Evolutionary conservation across 2,113 vertebrate species (phyloP).

Genomic region (Ciconia boyciana): DNA sequence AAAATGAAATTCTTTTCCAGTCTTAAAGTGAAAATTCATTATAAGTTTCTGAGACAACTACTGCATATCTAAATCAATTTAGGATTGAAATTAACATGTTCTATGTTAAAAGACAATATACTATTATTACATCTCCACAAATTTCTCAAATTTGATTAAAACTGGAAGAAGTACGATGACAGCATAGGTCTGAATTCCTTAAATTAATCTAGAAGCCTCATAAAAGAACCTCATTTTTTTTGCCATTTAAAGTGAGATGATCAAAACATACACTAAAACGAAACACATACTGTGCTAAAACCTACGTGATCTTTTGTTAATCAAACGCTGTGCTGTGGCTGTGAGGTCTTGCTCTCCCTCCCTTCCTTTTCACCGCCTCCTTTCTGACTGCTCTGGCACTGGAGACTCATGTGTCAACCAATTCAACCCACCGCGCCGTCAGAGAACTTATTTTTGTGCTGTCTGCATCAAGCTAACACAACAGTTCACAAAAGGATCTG

Average conservation of each 20-base stretch:
- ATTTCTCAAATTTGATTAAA: background rate
- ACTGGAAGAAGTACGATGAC: background rate
- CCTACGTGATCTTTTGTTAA: accelerated
- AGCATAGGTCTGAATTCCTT: background rate
- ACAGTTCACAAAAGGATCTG: background rate
- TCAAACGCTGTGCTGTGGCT: accelerated
- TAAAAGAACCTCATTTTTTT: background rate
- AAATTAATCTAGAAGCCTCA: background rate
- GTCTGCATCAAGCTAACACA: background rate
- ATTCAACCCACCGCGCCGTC: background rate
- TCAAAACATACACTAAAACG: background rate
- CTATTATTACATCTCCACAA: background rate
- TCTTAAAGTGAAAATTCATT: background rate
- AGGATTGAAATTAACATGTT: background rate
- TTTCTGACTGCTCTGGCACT: too few species aligned
- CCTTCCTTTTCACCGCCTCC: too few species aligned
- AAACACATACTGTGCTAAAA: too few species aligned
- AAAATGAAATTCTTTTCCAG: background rate
- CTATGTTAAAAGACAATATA: background rate
- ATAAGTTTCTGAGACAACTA: accelerated
- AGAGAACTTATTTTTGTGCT: background rate
- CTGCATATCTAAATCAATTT: accelerated
- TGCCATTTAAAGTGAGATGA: background rate
- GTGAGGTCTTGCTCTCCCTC: background rate
- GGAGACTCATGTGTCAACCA: background rate